phyloP scores from a whole-genome alignment of 2,888 invertebrate genomes.

The Epistrophe eligans region DNA sequence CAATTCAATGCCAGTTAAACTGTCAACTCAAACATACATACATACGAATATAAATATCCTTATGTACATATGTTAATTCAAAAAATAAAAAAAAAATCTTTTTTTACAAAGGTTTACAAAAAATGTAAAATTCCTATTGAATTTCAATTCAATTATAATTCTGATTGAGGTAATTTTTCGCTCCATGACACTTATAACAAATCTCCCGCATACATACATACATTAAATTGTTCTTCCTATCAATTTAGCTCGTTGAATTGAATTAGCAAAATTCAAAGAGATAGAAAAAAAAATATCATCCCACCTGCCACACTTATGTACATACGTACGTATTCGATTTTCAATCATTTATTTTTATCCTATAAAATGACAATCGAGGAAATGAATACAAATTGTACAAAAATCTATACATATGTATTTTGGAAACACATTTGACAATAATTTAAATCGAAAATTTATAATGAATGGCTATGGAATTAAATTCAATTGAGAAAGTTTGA shows the following conservation, averaged over 20 bases:
- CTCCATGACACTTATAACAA: neutral
- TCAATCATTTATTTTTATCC: neutral
- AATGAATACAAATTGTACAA: neutral
- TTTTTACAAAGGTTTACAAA: neutral
- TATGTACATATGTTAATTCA: neutral
- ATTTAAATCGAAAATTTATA: neutral
- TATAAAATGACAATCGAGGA: neutral
- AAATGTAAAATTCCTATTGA: neutral
- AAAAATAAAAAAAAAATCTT: neutral
- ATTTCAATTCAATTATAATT: neutral
- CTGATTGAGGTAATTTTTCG: slow-evolving; percentile 2
- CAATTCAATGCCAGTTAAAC: neutral
- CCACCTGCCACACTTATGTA: neutral
- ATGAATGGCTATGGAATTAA: no score
- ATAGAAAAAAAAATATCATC: neutral
- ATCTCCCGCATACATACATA: neutral
- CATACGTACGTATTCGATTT: neutral
- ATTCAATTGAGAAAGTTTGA: no score
- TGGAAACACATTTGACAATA: neutral
- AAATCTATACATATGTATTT: neutral
- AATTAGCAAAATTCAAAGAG: neutral
- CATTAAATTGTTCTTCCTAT: slow-evolving; percentile 1
- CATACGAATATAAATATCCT: no score
- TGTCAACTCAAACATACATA: neutral
- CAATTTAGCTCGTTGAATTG: slow-evolving; percentile 2